These are phyloP conservation scores for Apis florea DNA, from an alignment of 1,140 invertebrate species.

Conservation along the genomic window DNA sequence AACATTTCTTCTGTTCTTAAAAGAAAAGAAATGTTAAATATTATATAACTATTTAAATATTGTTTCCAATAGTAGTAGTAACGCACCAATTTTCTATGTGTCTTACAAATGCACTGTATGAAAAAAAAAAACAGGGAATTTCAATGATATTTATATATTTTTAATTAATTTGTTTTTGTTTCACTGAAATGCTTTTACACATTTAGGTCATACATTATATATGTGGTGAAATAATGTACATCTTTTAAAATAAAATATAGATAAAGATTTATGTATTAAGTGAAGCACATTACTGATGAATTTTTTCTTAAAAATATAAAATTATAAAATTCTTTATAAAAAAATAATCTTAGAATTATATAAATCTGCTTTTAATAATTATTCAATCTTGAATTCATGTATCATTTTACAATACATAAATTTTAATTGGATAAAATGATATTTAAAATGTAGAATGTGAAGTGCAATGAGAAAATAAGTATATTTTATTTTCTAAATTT, in stretches of 20 bases:
- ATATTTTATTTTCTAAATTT: conserved; percentile 55
- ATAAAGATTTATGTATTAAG: conserved; percentile 26
- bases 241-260: conserved; percentile 38
- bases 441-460: conserved; percentile 34
- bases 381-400: conserved; percentile 14
- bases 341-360: conserved; percentile 12
- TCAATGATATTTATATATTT: conserved; percentile 43
- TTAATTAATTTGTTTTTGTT: conserved; percentile 27
- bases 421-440: conserved; percentile 17
- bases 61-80: conserved; percentile 22
- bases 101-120: conserved; percentile 40
- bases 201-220: conserved; percentile 31
- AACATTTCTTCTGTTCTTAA: conserved; percentile 8
- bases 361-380: conserved; percentile 9
- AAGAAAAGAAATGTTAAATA: conserved; percentile 2
- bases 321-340: conserved; percentile 28
- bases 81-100: conserved; percentile 38
- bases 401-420: conserved; percentile 2
- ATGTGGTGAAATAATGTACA: conserved; percentile 30
- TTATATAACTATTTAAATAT: conserved; percentile 24
- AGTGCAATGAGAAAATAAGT: conserved; percentile 48
- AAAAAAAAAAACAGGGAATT: conserved; percentile 23
- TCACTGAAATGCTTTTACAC: conserved; percentile 14
- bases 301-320: neutral
- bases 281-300: neutral